Base-by-base conservation (phyloP, 2,113 vertebrate genomes). In the Spea multiplicata region DNA sequence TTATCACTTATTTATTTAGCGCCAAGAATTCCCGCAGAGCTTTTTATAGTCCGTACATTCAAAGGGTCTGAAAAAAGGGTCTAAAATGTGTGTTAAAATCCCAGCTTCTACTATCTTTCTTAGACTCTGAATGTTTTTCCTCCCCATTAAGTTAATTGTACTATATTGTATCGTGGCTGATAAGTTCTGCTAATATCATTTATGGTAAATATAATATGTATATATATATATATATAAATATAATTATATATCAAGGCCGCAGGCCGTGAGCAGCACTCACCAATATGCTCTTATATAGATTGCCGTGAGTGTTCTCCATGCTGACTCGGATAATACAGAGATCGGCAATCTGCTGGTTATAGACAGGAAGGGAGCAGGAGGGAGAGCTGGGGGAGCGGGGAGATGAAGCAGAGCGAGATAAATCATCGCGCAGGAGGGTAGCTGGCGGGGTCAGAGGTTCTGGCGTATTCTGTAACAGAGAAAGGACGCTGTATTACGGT, bases 211-310 rank as follows among this genome's bases (percentile, higher is more conserved):
- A 30, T 30, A 30, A n/a, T 30, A 30, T 30, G n/a, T n/a, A n/a
- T n/a, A n/a, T n/a, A n/a, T n/a, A n/a, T n/a, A n/a, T n/a, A n/a
- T n/a, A n/a, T n/a, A n/a, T n/a, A n/a, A n/a, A n/a, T 30, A 30
- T 30, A 30, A 30, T 30, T 30, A 30, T 30, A 30, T 30, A 30
- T 30, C 30, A 61, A 3, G 57, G 13, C 14, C 14, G 14, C 57
- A 61, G 57, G 13, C 10, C 57, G 4, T 13, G 30, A 3, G 4
- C 53, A 53, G 52, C 4, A 46, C 93, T 91, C 83, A 96, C 94
- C 94, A 95, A 73, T 78, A 96, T 94, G 87, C 95, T 96, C 79
- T 92, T 93, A 80, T 96, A 96, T 73, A 95, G 86, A 88, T 95
- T 96, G 4, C 93, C 94, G 0, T 88, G 88, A 73, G 89, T 82